These are phyloP conservation scores for Aulostomus chinensis DNA, from an alignment of 2,797 vertebrate species.

Conservation along the genomic window DNA sequence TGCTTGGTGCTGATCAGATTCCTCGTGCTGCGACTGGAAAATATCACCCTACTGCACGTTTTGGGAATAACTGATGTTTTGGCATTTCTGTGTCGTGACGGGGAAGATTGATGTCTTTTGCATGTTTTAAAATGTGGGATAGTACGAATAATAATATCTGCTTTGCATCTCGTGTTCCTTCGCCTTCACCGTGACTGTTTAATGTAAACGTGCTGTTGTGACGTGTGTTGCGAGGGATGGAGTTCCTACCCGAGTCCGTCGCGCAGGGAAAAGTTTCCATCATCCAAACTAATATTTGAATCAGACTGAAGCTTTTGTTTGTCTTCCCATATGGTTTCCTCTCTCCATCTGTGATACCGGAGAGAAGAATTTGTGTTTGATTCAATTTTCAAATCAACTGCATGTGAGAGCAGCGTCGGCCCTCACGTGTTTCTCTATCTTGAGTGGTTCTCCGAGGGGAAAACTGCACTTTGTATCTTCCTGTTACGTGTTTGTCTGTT, in stretches of 20 bases:
- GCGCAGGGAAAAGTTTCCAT: conserved; percentile 61
- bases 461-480: too few relatives aligned
- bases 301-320: conserved; percentile 21
- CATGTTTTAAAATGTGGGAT: too few relatives aligned
- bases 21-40: too few relatives aligned
- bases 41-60: too few relatives aligned
- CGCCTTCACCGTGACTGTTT: conserved; percentile 25
- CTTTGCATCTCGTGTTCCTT: conserved; percentile 11
- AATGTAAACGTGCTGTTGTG: conserved; percentile 45
- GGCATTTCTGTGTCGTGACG: too few relatives aligned
- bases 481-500: too few relatives aligned
- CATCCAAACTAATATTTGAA: conserved; percentile 8
- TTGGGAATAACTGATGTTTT: too few relatives aligned
- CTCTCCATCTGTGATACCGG: conserved; percentile 34
- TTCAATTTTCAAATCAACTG: conserved; percentile 55
- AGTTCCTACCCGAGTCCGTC: conserved; percentile 36
- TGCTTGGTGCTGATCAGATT: too few relatives aligned
- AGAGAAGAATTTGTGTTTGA: conserved; percentile 44
- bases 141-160: conserved; percentile 3
- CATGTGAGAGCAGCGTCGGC: conserved; percentile 40
- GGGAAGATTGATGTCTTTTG: too few relatives aligned
- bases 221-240: conserved; percentile 36
- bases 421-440: conserved; percentile 38
- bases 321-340: conserved; percentile 17
- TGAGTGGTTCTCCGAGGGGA: too few relatives aligned